These are phyloP conservation scores for Vireo altiloquus DNA, from an alignment of 2,113 vertebrate genomes.

Conservation along the genomic window DNA sequence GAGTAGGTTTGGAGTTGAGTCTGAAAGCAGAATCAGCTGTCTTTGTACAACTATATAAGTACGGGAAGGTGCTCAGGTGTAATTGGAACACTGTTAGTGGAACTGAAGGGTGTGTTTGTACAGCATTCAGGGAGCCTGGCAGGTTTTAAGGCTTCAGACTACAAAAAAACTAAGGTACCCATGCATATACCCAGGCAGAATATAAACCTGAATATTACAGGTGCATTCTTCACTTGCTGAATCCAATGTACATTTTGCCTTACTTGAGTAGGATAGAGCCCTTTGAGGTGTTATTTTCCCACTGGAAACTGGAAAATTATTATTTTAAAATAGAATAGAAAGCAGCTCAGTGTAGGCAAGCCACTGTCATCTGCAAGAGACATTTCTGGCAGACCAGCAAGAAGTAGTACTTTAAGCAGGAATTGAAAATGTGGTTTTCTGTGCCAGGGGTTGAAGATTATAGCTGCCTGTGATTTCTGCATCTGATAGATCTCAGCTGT, in stretches of 20 bases:
- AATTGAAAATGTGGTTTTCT: not conserved
- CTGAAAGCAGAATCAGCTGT: not conserved
- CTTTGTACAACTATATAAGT: not conserved
- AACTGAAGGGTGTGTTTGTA: not conserved
- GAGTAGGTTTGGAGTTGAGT: not conserved
- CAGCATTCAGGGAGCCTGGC: not conserved
- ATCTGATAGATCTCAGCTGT: not conserved
- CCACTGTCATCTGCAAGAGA: not conserved
- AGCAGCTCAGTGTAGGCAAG: not conserved
- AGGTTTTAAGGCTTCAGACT: not conserved
- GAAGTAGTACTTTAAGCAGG: not conserved
- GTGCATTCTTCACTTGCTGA: accelerated
- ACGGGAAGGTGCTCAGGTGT: accelerated
- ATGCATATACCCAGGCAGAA: not conserved
- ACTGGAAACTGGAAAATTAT: not conserved
- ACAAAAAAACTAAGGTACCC: not conserved
- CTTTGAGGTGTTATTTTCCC: not conserved
- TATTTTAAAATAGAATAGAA: conserved; percentile 11
- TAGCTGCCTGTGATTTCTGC: conserved; percentile 5
- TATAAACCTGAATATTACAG: not conserved
- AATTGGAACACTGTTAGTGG: not conserved
- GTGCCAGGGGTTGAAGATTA: conserved; percentile 1
- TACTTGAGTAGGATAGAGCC: not conserved
- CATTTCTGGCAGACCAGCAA: not conserved
- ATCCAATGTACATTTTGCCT: not conserved